phyloP scores from a whole-genome alignment of 2,113 vertebrate genomes.

The Hydrochoerus hydrochaeris region DNA sequence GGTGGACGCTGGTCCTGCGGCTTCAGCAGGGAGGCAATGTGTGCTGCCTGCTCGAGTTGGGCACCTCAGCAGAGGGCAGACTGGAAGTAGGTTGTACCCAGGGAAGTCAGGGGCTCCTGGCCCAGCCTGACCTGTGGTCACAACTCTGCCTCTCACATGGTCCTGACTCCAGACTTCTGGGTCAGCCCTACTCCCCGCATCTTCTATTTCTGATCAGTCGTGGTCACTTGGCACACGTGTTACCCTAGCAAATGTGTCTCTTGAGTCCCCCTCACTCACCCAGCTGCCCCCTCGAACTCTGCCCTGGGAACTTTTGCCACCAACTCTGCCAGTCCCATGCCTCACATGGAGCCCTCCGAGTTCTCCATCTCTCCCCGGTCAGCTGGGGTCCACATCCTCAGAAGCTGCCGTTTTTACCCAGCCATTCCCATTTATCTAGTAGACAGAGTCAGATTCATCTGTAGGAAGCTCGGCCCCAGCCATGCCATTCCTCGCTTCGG shows the following conservation, averaged over 20 bases:
- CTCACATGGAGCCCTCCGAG: rapidly evolving
- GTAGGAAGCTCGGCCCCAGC: neutral
- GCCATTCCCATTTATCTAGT: neutral
- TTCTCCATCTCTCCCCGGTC: neutral
- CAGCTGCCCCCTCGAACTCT: neutral
- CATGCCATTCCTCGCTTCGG: neutral
- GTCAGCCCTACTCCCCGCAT: neutral
- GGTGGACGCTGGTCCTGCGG: neutral
- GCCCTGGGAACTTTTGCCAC: neutral
- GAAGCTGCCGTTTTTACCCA: neutral
- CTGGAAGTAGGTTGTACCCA: neutral
- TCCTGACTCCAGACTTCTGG: neutral
- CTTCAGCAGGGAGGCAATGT: neutral
- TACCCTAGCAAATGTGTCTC: neutral
- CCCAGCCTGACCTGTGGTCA: neutral
- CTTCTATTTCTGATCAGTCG: neutral
- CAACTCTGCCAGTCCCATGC: neutral
- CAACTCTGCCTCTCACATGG: neutral
- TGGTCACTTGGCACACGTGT: neutral
- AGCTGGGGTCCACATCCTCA: neutral
- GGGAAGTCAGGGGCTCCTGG: neutral
- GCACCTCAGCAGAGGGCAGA: neutral
- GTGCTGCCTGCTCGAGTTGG: neutral
- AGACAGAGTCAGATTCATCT: neutral
- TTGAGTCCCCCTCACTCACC: neutral